Base-by-base conservation (phyloP, 2,888 invertebrate genomes). In the Rhaphigaster nebulosa region DNA sequence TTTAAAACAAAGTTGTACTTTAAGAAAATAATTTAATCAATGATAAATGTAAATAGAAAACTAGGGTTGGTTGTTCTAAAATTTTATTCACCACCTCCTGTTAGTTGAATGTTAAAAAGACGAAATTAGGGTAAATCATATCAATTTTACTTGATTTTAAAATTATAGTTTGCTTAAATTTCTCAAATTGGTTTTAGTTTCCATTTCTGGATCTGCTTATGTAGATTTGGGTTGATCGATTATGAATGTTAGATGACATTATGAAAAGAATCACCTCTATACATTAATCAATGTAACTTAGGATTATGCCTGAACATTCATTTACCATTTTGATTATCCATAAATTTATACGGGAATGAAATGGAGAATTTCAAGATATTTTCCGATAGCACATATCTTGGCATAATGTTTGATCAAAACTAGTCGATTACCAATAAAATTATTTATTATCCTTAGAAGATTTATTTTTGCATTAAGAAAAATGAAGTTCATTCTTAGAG, bases 41-140 rank as follows among this genome's bases (percentile, higher is more conserved):
- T 76, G 34, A 38, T 76, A 29, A 76, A 12, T 84, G 18, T 84
- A 45, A 84, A 84, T 45, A 45, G 84, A 84, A 45, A 84, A 84
- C 84, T 45, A n/a, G 26, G 45, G 84, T 45, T 45, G 84, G 45
- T 84, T n/a, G 20, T 29, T 76, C 70, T 18, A 29, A n/a, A 4
- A 34, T 76, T 65, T 65, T 65, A 76, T 29, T 8, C 0, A 23
- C 10, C 38, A 76, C 2, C 5, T 20, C 23, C 38, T 23, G 1
- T n/a, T 60, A n/a, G n/a, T 60, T n/a, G 60, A 60, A 60, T 60
- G n/a, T 60, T 60, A 60, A n/a, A 56, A 60, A 60, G n/a, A 29
- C 12, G n/a, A 60, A 60, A 56, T 56, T 65, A 29, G 10, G 29
- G 29, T 12, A 29, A 29, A 29, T 29, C 18, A 29, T 65, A n/a